Percentiles rank a stretch among this genome's conserved stretches.
These are phyloP conservation scores for Nothobranchius kuhntae DNA, from an alignment of 2,113 vertebrate species.

Conservation along the genomic window DNA sequence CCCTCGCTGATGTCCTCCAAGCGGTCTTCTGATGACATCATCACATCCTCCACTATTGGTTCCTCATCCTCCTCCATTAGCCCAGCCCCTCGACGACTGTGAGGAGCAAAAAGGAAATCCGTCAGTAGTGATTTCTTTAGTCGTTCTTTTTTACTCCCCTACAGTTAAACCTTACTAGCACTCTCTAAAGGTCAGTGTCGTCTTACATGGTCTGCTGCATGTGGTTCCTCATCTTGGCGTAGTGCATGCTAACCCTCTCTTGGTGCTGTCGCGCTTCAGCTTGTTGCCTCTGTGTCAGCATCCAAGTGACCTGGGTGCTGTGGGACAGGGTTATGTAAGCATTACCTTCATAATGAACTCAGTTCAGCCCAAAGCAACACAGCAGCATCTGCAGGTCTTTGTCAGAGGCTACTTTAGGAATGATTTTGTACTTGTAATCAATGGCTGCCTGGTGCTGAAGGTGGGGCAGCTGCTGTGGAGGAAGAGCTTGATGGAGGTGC, in stretches of 20 bases:
- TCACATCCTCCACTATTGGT: conserved; percentile 98
- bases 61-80: conserved; percentile 98
- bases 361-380: neutral
- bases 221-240: conserved; percentile 95
- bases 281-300: conserved; percentile 95
- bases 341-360: neutral
- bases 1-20: conserved; percentile 97
- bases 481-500: conserved; percentile 66
- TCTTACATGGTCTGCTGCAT: conserved; percentile 94
- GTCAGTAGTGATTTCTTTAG: conserved; percentile 3
- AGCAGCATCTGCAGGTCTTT: neutral
- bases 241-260: conserved; percentile 91
- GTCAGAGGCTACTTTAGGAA: neutral
- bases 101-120: conserved; percentile 6
- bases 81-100: conserved; percentile 90
- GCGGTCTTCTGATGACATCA: conserved; percentile 98
- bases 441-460: conserved; percentile 83
- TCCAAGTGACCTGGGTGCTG: conserved; percentile 97
- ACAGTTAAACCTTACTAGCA: too few species aligned
- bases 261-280: conserved; percentile 91
- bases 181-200: neutral
- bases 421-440: conserved; percentile 90
- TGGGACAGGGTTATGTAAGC: neutral
- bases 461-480: conserved; percentile 66
- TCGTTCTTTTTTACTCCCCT: neutral